Percentiles rank a stretch among this genome's conserved stretches.
These are phyloP conservation scores for Brachirus orientalis DNA, from an alignment of 2,113 vertebrate genomes.

Conservation along the genomic window DNA sequence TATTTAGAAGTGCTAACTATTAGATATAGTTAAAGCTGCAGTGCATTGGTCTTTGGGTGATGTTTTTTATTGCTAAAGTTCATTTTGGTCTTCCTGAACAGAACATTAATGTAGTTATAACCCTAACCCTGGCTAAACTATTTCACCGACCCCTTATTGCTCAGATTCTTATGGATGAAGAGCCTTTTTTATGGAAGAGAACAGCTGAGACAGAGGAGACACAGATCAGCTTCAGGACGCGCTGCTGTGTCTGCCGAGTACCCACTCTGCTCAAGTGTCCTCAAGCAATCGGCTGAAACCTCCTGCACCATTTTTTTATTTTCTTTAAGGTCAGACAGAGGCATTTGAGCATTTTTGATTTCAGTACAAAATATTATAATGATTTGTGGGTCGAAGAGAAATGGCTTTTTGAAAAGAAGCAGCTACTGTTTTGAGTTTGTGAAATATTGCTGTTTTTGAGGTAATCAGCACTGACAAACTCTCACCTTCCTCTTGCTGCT, in stretches of 20 bases:
- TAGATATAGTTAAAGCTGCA: too few relatives aligned
- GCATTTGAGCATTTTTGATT: background rate
- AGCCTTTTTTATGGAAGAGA: conserved; percentile 14
- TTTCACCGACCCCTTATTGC: conserved; percentile 19
- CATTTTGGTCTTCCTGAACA: too few relatives aligned
- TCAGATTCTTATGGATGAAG: conserved; percentile 11
- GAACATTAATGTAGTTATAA: background rate
- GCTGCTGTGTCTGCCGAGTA: conserved; percentile 38
- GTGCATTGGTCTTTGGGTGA: too few relatives aligned
- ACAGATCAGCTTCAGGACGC: conserved; percentile 36
- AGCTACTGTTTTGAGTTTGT: background rate
- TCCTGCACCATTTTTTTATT: conserved; percentile 36
- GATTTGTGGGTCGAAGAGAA: background rate
- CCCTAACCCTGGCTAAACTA: background rate
- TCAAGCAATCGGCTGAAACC: conserved; percentile 34
- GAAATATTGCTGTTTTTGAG: conserved; percentile 14
- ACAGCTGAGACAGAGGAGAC: conserved; percentile 20
- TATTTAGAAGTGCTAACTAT: too few relatives aligned
- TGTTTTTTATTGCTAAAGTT: too few relatives aligned
- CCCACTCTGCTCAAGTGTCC: conserved; percentile 62
- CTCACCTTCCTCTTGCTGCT: conserved; percentile 11
- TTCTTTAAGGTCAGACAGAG: conserved; percentile 16
- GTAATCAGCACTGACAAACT: conserved; percentile 23
- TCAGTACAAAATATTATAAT: background rate
- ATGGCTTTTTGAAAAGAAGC: background rate